Evolutionary conservation across 2,113 vertebrate species (phyloP).

Genomic region (Dryoscopus gambensis): DNA sequence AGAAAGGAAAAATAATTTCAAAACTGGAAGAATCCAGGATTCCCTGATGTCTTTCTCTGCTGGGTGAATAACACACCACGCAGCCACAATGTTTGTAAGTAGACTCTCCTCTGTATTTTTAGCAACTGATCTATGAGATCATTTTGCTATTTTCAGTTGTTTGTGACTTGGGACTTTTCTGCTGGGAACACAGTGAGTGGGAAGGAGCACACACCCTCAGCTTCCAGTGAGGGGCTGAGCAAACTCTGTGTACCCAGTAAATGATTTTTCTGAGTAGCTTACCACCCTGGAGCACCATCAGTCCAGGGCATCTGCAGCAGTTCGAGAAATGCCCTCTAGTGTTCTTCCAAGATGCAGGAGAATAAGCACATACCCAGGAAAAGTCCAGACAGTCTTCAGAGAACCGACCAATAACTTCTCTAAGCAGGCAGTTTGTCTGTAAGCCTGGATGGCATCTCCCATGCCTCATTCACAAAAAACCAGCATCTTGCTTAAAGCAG

Average conservation of each 20-base stretch:
- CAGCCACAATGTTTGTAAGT: slow-evolving; percentile 5
- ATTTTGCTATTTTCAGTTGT: slow-evolving; percentile 66
- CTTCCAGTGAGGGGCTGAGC: background rate
- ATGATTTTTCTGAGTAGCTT: background rate
- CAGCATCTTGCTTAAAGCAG: background rate
- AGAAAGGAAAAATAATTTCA: background rate
- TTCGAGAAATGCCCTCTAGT: background rate
- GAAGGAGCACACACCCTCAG: background rate
- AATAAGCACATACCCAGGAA: background rate
- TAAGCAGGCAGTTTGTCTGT: background rate
- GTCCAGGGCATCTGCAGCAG: background rate
- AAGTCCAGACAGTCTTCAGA: background rate
- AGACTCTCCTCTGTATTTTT: slow-evolving; percentile 56
- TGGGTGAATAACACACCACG: background rate
- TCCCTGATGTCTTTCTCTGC: background rate
- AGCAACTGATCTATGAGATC: slow-evolving; percentile 65
- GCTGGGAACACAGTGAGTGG: background rate
- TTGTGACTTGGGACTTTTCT: slow-evolving; percentile 50
- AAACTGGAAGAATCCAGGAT: background rate
- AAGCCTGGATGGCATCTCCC: background rate
- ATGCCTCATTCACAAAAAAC: background rate
- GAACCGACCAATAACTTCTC: background rate
- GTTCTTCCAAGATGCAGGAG: background rate
- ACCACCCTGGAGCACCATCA: background rate
- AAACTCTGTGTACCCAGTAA: background rate